Evolutionary conservation across 2,797 vertebrate species (phyloP).

Genomic region (Pygocentrus nattereri): DNA sequence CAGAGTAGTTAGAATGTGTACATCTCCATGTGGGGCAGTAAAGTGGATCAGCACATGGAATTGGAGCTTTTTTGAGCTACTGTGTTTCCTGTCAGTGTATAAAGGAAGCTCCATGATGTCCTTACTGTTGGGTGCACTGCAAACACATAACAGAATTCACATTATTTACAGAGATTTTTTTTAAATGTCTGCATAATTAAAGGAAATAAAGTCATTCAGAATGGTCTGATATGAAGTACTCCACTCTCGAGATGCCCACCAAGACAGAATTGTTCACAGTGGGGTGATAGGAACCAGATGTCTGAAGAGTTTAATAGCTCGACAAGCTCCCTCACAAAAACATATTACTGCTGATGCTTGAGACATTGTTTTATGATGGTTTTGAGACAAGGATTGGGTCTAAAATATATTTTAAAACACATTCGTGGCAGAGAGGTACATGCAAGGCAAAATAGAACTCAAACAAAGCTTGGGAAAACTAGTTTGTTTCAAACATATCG

Average conservation of each 20-base stretch:
- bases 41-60: not conserved
- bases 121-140: not conserved
- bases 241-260: not conserved
- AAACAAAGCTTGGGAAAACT: too few relatives aligned
- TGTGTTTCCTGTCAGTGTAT: not conserved
- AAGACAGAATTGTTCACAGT: not conserved
- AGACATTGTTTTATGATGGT: too few relatives aligned
- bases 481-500: too few relatives aligned
- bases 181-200: not conserved
- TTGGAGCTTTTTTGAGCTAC: not conserved
- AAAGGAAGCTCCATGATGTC: not conserved
- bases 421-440: too few relatives aligned
- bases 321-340: not conserved
- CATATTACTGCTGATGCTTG: not conserved
- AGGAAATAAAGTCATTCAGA: too few relatives aligned
- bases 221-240: too few relatives aligned
- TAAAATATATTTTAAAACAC: too few relatives aligned
- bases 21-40: not conserved
- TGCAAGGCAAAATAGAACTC: too few relatives aligned
- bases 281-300: not conserved
- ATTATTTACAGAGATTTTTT: not conserved
- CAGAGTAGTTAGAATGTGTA: not conserved
- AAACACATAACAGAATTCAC: too few relatives aligned
- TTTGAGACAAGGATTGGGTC: too few relatives aligned
- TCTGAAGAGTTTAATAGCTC: too few relatives aligned